Percentiles rank a stretch among this genome's conserved stretches.
These are phyloP conservation scores for Eolophus roseicapilla DNA, from an alignment of 2,113 vertebrate genomes.

Conservation along the genomic window DNA sequence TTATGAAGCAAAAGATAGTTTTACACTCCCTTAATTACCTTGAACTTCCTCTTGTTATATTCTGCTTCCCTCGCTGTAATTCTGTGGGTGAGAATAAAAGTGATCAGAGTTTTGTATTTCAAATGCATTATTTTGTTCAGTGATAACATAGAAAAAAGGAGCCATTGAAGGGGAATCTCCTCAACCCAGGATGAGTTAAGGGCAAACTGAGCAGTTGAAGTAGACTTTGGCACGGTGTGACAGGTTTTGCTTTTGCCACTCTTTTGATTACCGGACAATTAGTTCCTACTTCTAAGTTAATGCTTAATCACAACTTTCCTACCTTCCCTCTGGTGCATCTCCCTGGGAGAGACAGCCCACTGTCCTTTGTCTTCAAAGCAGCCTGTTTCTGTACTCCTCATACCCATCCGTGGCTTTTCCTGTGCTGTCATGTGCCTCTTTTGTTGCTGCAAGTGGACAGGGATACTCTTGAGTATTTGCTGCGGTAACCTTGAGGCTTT, in stretches of 20 bases:
- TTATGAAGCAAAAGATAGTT: background rate
- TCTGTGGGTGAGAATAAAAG: background rate
- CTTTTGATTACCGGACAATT: background rate
- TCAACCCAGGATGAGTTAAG: background rate
- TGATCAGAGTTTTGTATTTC: background rate
- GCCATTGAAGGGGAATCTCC: fast-evolving
- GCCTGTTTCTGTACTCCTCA: background rate
- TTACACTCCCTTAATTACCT: background rate
- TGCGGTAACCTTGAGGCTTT: background rate
- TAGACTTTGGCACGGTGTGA: background rate
- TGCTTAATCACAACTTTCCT: background rate
- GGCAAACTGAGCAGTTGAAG: background rate
- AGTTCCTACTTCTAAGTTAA: background rate
- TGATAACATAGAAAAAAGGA: background rate
- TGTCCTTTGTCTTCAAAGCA: background rate
- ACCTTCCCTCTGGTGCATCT: background rate
- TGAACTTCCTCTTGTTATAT: background rate
- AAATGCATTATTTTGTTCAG: background rate
- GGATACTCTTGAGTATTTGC: background rate
- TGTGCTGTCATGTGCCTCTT: background rate
- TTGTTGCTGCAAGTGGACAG: background rate
- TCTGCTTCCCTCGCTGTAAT: fast-evolving
- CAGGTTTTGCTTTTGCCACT: background rate
- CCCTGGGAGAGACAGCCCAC: background rate
- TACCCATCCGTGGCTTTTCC: background rate